A percentile compares a stretch with the other conserved stretches of the same genome.
These are phyloP conservation scores for Malacosoma neustria DNA, from an alignment of 2,888 invertebrate species.

Conservation along the genomic window DNA sequence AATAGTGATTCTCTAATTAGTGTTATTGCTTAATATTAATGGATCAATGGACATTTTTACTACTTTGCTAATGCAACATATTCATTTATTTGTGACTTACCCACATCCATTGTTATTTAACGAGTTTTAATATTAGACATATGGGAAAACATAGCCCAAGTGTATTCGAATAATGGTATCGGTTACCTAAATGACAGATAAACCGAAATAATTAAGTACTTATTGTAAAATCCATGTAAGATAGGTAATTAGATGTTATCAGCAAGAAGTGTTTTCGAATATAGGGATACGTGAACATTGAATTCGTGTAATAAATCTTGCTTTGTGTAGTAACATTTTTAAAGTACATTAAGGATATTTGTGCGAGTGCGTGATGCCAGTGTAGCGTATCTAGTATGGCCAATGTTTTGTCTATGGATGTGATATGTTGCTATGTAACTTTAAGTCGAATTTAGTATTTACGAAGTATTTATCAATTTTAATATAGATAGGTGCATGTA, in stretches of 20 bases:
- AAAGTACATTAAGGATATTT: conserved; percentile 19
- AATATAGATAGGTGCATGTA: conserved; percentile 61
- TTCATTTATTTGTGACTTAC: too few species aligned
- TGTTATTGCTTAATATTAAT: too few species aligned
- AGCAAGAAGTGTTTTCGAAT: conserved; percentile 17
- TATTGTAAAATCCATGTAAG: conserved; percentile 18
- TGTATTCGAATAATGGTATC: too few species aligned
- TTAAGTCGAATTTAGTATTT: conserved; percentile 52
- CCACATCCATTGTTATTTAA: too few species aligned
- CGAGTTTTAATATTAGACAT: too few species aligned
- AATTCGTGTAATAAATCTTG: conserved; percentile 18
- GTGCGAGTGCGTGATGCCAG: conserved; percentile 22
- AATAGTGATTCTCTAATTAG: too few species aligned
- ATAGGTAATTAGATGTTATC: conserved; percentile 13
- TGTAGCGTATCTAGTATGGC: conserved; percentile 41
- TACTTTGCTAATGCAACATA: too few species aligned
- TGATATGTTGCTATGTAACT: conserved; percentile 64
- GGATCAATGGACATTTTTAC: too few species aligned
- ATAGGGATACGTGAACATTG: conserved; percentile 15
- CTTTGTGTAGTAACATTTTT: conserved; percentile 22
- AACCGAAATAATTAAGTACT: conserved; percentile 22
- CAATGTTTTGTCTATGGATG: conserved; percentile 58
- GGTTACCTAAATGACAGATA: too few species aligned
- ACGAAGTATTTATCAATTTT: conserved; percentile 68
- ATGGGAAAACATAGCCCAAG: too few species aligned